phyloP scores from a whole-genome alignment of 2,888 invertebrate species.

The Spodoptera picta region DNA sequence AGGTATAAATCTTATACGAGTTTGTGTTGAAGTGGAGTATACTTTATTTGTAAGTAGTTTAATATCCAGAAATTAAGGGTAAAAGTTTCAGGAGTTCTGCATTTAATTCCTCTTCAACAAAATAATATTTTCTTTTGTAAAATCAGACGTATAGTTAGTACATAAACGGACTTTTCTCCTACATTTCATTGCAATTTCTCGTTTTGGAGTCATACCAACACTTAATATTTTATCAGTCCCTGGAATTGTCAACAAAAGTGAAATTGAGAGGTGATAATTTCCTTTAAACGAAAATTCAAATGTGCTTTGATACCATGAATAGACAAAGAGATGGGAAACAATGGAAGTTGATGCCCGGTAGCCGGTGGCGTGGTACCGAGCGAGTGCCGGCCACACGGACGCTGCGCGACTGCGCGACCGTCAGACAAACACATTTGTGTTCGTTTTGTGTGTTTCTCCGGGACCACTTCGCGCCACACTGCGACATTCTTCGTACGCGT shows the following conservation, averaged over 20 bases:
- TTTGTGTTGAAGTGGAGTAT: too few species aligned
- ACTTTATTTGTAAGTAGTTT: too few species aligned
- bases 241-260: too few species aligned
- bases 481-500: slow-evolving; percentile 72
- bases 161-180: too few species aligned
- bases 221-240: too few species aligned
- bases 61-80: too few species aligned
- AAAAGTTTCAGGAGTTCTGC: too few species aligned
- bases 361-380: slow-evolving; percentile 40
- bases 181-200: too few species aligned
- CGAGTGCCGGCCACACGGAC: slow-evolving; percentile 57
- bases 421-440: slow-evolving; percentile 62
- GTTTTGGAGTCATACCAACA: too few species aligned
- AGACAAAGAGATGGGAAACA: slow-evolving; percentile 34
- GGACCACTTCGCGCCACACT: slow-evolving; percentile 77
- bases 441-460: slow-evolving; percentile 62
- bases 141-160: too few species aligned
- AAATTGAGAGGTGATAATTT: background rate
- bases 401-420: slow-evolving; percentile 44
- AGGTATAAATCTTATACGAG: background rate
- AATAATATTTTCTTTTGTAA: too few species aligned
- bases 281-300: background rate
- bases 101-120: too few species aligned
- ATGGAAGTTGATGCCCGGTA: slow-evolving; percentile 58
- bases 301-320: slow-evolving; percentile 5